Conservation (phyloP, 1,140 invertebrate species). For the Polypedilum vanderplanki region DNA sequence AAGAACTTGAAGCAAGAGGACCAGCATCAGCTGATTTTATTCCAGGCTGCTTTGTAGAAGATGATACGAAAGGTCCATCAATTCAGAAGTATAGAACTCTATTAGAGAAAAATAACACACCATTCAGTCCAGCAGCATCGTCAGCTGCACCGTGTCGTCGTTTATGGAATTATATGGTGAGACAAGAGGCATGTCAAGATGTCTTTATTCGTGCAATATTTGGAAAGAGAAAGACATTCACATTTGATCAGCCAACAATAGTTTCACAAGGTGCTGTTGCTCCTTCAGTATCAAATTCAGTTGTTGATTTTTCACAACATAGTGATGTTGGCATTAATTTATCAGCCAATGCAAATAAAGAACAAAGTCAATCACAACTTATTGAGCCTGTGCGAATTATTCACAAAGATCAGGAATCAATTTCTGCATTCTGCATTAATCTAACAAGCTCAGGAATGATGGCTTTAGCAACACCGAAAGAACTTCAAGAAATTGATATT, state of each 20-base stretch:
- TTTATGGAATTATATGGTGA: slow-evolving; percentile 89
- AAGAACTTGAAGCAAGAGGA: slow-evolving; percentile 66
- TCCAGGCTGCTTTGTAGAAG: slow-evolving; percentile 74
- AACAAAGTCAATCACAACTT: slow-evolving; percentile 49
- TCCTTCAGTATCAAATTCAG: slow-evolving; percentile 15
- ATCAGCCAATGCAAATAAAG: slow-evolving; percentile 42
- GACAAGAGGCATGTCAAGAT: slow-evolving; percentile 88
- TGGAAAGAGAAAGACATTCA: slow-evolving; percentile 53
- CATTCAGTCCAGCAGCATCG: slow-evolving; percentile 72
- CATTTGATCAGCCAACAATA: background rate
- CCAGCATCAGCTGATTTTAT: slow-evolving; percentile 72
- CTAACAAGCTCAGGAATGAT: slow-evolving; percentile 69
- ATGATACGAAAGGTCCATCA: slow-evolving; percentile 63
- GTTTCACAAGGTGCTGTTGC: background rate
- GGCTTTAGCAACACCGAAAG: slow-evolving; percentile 87
- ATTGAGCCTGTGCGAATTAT: slow-evolving; percentile 88
- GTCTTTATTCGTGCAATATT: slow-evolving; percentile 95
- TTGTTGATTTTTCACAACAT: slow-evolving; percentile 32
- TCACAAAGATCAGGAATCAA: slow-evolving; percentile 98
- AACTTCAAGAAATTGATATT: slow-evolving; percentile 97
- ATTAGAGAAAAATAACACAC: slow-evolving; percentile 89
- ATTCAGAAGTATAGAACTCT: slow-evolving; percentile 90
- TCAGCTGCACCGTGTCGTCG: slow-evolving; percentile 75
- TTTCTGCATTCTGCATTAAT: slow-evolving; percentile 94
- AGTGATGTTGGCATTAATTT: slow-evolving; percentile 36